phyloP scores from a whole-genome alignment of 1,140 invertebrate species.

The Drosophila prosaltans region DNA sequence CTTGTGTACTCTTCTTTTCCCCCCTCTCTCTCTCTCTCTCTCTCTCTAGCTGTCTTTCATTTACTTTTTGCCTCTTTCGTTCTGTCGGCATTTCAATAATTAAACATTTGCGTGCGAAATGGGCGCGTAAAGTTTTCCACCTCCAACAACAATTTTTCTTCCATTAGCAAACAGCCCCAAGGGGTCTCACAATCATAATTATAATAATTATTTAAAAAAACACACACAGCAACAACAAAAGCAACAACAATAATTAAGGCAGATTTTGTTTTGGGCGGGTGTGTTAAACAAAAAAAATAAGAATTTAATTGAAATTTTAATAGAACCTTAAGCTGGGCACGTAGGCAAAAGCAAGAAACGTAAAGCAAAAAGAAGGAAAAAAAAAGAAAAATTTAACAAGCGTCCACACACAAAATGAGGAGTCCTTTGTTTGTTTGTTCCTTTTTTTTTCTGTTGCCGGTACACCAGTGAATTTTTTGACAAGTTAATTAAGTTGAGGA shows the following conservation, averaged over 20 bases:
- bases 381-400: conserved; percentile 5
- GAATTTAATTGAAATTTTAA: conserved; percentile 74
- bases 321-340: conserved; percentile 66
- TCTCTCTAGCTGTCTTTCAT: not conserved
- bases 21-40: not conserved
- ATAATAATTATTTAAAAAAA: conserved; percentile 67
- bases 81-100: conserved; percentile 43
- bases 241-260: conserved; percentile 54
- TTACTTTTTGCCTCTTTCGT: conserved; percentile 4
- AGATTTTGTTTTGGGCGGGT: conserved; percentile 33
- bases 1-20: not conserved
- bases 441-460: conserved; percentile 23
- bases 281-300: conserved; percentile 29
- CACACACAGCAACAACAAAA: conserved; percentile 23
- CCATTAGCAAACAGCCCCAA: conserved; percentile 11
- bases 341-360: conserved; percentile 29
- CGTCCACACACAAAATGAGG: conserved; percentile 8
- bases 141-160: conserved; percentile 25
- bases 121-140: conserved; percentile 27
- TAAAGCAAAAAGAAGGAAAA: not conserved
- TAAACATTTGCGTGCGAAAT: conserved; percentile 44
- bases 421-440: conserved; percentile 35
- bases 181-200: conserved; percentile 63
- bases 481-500: conserved; percentile 71
- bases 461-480: conserved; percentile 63